These are phyloP conservation scores for Eulemur rufifrons DNA, from an alignment of 2,113 vertebrate genomes.

Conservation along the genomic window DNA sequence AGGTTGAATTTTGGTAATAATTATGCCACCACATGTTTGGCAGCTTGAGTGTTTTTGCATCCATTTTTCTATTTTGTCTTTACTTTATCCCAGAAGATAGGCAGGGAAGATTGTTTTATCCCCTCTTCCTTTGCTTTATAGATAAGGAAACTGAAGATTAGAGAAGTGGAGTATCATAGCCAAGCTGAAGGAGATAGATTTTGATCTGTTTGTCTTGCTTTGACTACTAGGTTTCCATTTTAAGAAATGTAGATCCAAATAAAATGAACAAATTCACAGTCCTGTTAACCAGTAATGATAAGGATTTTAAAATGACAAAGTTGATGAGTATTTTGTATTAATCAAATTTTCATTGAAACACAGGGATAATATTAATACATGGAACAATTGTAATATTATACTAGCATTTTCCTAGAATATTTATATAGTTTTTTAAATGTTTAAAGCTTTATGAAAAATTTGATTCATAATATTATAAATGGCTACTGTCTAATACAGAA, in stretches of 20 bases:
- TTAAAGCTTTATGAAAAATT: conserved; percentile 19
- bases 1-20: neutral
- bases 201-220: neutral
- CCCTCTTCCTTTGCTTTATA: neutral
- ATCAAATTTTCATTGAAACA: neutral
- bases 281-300: neutral
- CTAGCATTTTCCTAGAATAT: neutral
- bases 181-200: neutral
- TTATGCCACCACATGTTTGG: neutral
- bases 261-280: neutral
- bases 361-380: neutral
- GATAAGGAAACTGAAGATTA: neutral
- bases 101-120: neutral
- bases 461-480: neutral
- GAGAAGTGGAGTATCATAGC: neutral
- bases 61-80: neutral
- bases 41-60: neutral
- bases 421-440: conserved; percentile 6
- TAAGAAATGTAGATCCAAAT: neutral
- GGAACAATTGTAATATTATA: neutral
- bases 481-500: neutral
- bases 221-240: neutral
- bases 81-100: neutral
- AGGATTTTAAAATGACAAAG: conserved; percentile 8
- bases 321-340: neutral